Conservation (phyloP, 2,888 invertebrate genomes). For the Zhuqinia jingwanae region DNA sequence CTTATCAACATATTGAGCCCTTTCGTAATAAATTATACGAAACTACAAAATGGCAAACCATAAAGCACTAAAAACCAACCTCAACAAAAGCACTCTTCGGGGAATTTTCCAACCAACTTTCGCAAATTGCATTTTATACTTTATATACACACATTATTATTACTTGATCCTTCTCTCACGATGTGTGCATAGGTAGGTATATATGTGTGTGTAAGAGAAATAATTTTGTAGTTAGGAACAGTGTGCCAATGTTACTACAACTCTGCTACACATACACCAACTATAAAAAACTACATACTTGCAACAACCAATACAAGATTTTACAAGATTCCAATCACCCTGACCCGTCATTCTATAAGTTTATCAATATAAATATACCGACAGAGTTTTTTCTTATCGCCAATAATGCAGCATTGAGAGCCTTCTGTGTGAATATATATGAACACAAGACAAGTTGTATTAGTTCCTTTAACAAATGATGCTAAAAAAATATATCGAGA, state of each 20-base stretch:
- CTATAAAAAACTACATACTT: no score
- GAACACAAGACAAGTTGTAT: background rate
- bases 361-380: no score
- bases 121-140: slow-evolving; percentile 57
- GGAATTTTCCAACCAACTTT: slow-evolving; percentile 48
- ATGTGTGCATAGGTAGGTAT: no score
- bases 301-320: slow-evolving; percentile 1
- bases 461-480: no score
- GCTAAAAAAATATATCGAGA: background rate
- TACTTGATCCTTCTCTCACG: no score
- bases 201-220: no score
- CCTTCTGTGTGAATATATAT: background rate
- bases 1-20: slow-evolving; percentile 30
- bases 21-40: slow-evolving; percentile 54
- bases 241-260: background rate
- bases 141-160: slow-evolving; percentile 44
- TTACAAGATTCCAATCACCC: slow-evolving; percentile 15
- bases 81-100: slow-evolving; percentile 58
- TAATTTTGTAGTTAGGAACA: no score
- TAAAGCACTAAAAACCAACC: slow-evolving; percentile 58
- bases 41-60: slow-evolving; percentile 54
- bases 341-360: slow-evolving; percentile 33
- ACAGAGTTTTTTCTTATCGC: slow-evolving; percentile 5
- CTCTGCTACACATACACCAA: no score
- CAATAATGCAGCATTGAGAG: slow-evolving; percentile 2